Evolutionary conservation across 2,888 invertebrate genomes (phyloP).

Genomic region (Caenorhabditis macrosperma): DNA sequence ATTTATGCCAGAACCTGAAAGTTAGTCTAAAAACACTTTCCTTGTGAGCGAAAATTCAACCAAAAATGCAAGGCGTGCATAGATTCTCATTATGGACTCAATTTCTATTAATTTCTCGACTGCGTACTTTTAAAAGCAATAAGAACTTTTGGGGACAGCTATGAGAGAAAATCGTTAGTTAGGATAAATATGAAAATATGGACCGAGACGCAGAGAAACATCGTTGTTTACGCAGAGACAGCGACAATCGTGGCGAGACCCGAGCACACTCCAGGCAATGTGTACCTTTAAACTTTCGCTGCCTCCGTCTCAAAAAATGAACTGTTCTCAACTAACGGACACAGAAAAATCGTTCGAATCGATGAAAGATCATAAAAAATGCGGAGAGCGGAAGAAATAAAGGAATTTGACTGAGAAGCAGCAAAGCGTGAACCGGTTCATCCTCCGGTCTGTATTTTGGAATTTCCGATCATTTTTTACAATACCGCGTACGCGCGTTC

Average conservation of each 20-base stretch:
- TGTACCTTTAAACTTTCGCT: constrained; percentile 31
- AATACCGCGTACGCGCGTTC: constrained; percentile 22
- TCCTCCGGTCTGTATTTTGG: background rate
- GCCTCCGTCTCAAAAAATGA: constrained; percentile 13
- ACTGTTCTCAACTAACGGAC: background rate
- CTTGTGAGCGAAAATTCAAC: too few relatives aligned
- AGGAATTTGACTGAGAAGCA: background rate
- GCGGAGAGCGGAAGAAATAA: constrained; percentile 1
- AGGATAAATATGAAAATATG: background rate
- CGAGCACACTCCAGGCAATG: background rate
- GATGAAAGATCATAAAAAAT: constrained; percentile 23
- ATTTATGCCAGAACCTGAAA: too few relatives aligned
- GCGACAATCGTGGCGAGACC: constrained; percentile 21
- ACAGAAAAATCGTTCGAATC: constrained; percentile 22
- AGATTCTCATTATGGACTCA: too few relatives aligned
- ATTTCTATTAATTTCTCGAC: too few relatives aligned
- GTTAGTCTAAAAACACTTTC: too few relatives aligned
- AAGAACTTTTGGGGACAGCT: too few relatives aligned
- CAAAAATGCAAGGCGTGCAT: too few relatives aligned
- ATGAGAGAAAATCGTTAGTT: background rate
- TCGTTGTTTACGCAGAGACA: constrained; percentile 2
- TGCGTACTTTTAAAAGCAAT: too few relatives aligned
- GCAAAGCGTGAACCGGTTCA: constrained; percentile 16
- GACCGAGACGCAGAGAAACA: constrained; percentile 30
- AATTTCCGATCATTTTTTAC: constrained; percentile 14